A percentile compares a stretch with the other conserved stretches of the same genome.
Conservation (phyloP, 1,140 invertebrate genomes). For the Himalopsyche phryganea region DNA sequence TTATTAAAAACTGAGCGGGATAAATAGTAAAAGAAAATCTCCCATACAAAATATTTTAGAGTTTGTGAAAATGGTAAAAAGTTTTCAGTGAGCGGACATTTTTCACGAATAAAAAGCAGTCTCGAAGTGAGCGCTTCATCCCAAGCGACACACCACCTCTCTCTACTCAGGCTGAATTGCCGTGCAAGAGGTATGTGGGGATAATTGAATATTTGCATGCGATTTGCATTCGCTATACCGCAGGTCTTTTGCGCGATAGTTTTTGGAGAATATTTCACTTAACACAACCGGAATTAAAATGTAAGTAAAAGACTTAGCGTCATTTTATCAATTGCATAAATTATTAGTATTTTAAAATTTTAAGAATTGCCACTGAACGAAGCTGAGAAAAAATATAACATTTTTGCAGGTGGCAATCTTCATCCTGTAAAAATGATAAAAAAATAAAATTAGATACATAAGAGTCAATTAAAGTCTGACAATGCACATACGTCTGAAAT, state of each 20-base stretch:
- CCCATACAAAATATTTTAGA: background rate
- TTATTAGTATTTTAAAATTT: too few relatives aligned
- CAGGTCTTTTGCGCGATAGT: conserved; percentile 5
- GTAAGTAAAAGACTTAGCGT: background rate
- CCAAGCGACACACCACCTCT: too few relatives aligned
- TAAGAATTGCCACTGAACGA: too few relatives aligned
- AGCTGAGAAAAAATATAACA: too few relatives aligned
- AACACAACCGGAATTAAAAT: background rate
- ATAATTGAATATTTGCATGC: conserved; percentile 35
- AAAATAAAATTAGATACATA: too few relatives aligned
- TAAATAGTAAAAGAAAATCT: background rate
- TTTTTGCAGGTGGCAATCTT: too few relatives aligned
- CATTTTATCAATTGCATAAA: too few relatives aligned
- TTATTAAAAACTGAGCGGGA: too few relatives aligned
- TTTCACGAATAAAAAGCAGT: background rate
- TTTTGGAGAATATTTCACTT: background rate
- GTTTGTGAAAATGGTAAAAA: too few relatives aligned
- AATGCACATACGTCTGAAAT: too few relatives aligned
- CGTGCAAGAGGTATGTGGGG: background rate
- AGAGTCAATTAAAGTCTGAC: too few relatives aligned
- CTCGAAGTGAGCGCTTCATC: background rate
- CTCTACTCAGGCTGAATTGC: background rate
- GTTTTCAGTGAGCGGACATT: background rate
- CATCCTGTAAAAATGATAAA: too few relatives aligned
- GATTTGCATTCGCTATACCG: conserved; percentile 29